Evolutionary conservation across 2,888 invertebrate genomes (phyloP).

Genomic region (Hymenopus coronatus): DNA sequence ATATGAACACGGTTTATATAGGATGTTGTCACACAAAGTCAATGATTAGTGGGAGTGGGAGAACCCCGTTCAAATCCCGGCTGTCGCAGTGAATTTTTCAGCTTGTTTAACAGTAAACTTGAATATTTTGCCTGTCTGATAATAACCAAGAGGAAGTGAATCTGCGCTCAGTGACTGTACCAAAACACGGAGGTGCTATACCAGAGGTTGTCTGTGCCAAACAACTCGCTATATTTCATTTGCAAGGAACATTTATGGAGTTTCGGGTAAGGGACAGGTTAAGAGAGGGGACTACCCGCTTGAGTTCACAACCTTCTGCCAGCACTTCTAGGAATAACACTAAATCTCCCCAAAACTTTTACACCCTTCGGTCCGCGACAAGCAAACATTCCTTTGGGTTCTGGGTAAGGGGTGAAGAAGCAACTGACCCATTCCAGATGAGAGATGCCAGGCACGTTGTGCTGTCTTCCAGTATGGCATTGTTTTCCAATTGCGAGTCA

Average conservation of each 20-base stretch:
- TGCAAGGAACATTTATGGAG: conserved; percentile 1
- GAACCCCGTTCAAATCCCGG: too few relatives aligned
- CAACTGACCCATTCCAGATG: background rate
- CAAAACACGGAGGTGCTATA: background rate
- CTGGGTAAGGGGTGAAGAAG: background rate
- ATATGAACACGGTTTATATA: too few relatives aligned
- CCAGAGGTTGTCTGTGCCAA: background rate
- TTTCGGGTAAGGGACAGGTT: background rate
- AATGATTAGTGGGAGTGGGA: too few relatives aligned
- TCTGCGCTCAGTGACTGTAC: background rate
- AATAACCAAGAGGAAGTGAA: background rate
- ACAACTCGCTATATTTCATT: background rate
- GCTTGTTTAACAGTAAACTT: too few relatives aligned
- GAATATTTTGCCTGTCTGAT: too few relatives aligned
- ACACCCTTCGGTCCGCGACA: background rate
- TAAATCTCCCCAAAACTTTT: background rate
- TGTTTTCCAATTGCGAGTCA: too few relatives aligned
- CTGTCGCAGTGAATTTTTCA: too few relatives aligned
- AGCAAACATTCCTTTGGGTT: background rate
- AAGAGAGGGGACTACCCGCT: background rate
- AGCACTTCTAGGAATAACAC: background rate
- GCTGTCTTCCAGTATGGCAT: too few relatives aligned
- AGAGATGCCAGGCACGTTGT: background rate
- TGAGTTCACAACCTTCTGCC: background rate
- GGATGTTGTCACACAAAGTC: too few relatives aligned